Percentiles rank a stretch among this genome's conserved stretches.
Evolutionary conservation across 2,888 invertebrate genomes (phyloP).

Genomic region (Cancer borealis): DNA sequence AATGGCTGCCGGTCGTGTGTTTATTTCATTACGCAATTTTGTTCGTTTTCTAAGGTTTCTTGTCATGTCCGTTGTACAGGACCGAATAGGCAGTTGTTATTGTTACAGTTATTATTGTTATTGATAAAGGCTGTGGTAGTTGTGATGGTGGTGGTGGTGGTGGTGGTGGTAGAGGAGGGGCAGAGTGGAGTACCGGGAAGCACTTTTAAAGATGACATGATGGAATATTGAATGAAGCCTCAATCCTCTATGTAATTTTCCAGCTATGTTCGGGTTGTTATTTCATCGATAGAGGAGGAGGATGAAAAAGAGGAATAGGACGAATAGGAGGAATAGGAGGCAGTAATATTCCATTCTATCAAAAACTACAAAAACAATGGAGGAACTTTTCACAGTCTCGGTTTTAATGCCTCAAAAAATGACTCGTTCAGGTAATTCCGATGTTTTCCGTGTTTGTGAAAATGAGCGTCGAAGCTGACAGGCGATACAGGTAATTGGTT

Average conservation of each 20-base stretch:
- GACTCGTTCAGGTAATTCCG: background rate
- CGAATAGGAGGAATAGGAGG: background rate
- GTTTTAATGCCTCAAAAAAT: background rate
- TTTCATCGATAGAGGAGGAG: background rate
- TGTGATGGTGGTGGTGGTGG: background rate
- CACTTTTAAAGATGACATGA: slow-evolving; percentile 4
- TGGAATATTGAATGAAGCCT: background rate
- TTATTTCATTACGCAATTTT: slow-evolving; percentile 7
- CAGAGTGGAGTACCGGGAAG: background rate
- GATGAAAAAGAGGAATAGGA: background rate
- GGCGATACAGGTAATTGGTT: slow-evolving; percentile 20
- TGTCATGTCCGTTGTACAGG: background rate
- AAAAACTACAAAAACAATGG: background rate
- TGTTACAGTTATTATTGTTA: background rate
- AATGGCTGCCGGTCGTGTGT: background rate
- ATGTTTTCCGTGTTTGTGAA: slow-evolving; percentile 4
- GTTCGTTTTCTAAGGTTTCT: background rate
- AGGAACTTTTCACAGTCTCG: background rate
- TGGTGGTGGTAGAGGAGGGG: background rate
- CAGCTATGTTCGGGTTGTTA: background rate
- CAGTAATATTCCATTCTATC: background rate
- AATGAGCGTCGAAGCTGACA: slow-evolving; percentile 1
- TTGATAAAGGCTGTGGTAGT: background rate
- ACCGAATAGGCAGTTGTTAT: background rate
- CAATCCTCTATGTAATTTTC: background rate